phyloP scores from a whole-genome alignment of 2,888 invertebrate genomes.

The Vannuccia rotundouncinata region DNA sequence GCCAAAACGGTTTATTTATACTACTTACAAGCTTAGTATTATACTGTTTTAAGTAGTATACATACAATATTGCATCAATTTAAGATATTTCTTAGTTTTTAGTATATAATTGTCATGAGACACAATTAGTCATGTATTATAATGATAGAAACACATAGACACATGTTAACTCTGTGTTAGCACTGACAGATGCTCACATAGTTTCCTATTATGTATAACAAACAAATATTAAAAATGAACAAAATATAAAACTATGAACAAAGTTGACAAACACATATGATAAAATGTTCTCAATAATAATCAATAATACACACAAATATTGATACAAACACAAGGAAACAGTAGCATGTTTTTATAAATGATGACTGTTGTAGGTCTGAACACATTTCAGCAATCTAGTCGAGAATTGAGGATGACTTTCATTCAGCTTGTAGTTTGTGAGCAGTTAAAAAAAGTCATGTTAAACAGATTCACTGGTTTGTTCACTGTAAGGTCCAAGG shows the following conservation, averaged over 20 bases:
- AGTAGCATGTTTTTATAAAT: conserved; percentile 22
- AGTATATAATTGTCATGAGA: conserved; percentile 26
- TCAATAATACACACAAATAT: conserved; percentile 22
- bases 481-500: not conserved
- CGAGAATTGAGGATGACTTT: not conserved
- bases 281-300: conserved; percentile 20
- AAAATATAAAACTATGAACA: conserved; percentile 26
- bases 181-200: conserved; percentile 10
- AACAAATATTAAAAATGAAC: conserved; percentile 20
- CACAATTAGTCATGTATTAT: conserved; percentile 23
- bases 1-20: conserved; percentile 16
- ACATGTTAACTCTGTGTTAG: not conserved
- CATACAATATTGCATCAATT: conserved; percentile 22
- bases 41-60: conserved; percentile 26
- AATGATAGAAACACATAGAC: conserved; percentile 13
- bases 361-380: not conserved
- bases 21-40: conserved; percentile 19
- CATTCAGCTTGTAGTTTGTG: not conserved
- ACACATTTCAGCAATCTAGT: not conserved
- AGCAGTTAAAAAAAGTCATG: not conserved
- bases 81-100: conserved; percentile 24
- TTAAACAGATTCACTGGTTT: not conserved
- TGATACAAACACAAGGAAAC: conserved; percentile 23
- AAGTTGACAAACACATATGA: conserved; percentile 24
- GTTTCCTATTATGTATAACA: conserved; percentile 23